A percentile compares a stretch with the other conserved stretches of the same genome.
Conservation (phyloP, 2,113 vertebrate species). For the Aegithalos caudatus region DNA sequence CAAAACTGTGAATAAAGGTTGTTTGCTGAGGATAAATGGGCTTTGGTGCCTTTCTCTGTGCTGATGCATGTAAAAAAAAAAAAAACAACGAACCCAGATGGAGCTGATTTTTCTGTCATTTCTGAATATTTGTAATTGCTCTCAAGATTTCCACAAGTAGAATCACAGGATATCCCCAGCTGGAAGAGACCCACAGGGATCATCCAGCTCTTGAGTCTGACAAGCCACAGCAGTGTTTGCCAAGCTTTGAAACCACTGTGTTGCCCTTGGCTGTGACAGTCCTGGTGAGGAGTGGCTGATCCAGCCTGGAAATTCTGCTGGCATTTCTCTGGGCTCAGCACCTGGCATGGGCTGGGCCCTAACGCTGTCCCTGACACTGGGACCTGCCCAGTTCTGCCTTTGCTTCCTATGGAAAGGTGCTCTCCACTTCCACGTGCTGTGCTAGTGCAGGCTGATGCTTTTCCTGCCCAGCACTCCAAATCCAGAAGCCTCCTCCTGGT, state of each 20-base stretch:
- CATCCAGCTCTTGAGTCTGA: neutral
- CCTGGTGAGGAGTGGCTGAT: neutral
- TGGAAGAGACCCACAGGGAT: neutral
- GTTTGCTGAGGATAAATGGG: neutral
- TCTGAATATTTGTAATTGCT: neutral
- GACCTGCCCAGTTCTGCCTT: neutral
- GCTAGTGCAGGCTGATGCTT: neutral
- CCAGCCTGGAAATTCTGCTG: neutral
- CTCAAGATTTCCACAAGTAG: neutral
- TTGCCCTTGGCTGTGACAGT: neutral
- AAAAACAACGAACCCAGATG: neutral
- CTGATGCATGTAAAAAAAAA: neutral
- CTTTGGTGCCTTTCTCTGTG: neutral
- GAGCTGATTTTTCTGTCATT: neutral
- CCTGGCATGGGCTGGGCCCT: neutral
- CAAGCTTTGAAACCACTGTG: neutral
- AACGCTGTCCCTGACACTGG: rapidly evolving
- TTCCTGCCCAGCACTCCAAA: neutral
- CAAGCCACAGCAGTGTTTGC: neutral
- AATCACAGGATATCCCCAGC: neutral
- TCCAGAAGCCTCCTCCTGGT: neutral
- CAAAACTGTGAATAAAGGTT: neutral
- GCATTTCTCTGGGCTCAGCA: neutral
- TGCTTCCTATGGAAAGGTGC: neutral
- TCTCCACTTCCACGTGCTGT: neutral